Percentiles rank a stretch among this genome's conserved stretches.
These are phyloP conservation scores for Nothoprocta perdicaria DNA, from an alignment of 2,113 vertebrate species.

Conservation along the genomic window DNA sequence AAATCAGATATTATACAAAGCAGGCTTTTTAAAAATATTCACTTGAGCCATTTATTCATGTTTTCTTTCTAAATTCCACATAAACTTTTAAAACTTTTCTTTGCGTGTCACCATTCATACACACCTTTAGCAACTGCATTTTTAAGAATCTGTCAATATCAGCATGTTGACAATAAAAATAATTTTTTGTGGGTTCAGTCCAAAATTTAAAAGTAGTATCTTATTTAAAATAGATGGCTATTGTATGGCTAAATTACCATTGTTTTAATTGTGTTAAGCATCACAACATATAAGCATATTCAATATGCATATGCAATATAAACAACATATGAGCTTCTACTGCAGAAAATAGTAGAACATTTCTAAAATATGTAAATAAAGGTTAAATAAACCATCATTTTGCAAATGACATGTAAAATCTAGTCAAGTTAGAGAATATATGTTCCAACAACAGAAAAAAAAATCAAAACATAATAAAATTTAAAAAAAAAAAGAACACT, in stretches of 20 bases:
- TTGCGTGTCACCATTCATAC: neutral
- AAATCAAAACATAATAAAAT: neutral
- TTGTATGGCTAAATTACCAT: constrained; percentile 34
- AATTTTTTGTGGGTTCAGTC: neutral
- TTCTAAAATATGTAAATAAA: neutral
- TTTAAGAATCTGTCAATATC: neutral
- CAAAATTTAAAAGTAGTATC: constrained; percentile 9
- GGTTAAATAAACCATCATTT: neutral
- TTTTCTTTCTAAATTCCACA: neutral
- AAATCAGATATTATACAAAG: neutral
- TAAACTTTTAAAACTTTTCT: neutral
- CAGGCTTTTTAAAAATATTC: neutral
- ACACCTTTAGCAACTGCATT: neutral
- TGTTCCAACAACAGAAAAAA: neutral
- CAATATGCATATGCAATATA: constrained; percentile 26
- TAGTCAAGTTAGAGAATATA: neutral
- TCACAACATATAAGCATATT: constrained; percentile 3
- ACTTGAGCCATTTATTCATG: neutral
- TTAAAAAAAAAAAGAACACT: neutral
- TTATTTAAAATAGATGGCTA: constrained; percentile 50
- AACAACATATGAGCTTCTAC: neutral
- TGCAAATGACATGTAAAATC: neutral
- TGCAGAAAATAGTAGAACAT: constrained; percentile 13
- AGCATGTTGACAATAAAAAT: constrained; percentile 13
- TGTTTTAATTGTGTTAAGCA: constrained; percentile 12